Base-by-base conservation (phyloP, 2,888 invertebrate species). In the Lycophotia porphyrea region DNA sequence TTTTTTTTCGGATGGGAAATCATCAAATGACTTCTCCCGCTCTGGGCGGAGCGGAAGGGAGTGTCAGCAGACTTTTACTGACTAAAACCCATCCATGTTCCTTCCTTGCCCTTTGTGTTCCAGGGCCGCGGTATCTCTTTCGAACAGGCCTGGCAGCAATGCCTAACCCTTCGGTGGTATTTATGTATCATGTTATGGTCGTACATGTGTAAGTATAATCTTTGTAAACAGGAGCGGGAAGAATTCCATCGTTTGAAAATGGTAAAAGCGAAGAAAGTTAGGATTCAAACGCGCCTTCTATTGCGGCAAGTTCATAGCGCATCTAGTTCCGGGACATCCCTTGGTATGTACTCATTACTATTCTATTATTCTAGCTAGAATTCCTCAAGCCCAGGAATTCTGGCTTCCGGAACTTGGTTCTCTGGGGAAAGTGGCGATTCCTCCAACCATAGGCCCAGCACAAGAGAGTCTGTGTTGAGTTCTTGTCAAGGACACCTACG, bases 221-320 rank as follows among this genome's bases (percentile, higher is more conserved):
- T 52, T 58, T 71, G 52, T 47, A 31, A 71, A 65, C 63, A 96
- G 96, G 96, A 96, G 81, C 91, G 96, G 70, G 96, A 96, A 88
- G 96, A 96, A n/a, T 96, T 96, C 76, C 96, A 96, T 84, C 93
- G 96, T 27, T 85, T 96, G 79, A 96, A 96, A 89, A 95, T 96
- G 95, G 93, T 96, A 31, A 96, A 96, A 87, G 95, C 96, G 1
- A 95, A 96, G 90, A 96, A 96, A 85, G 91, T 93, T 27, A 91
- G 90, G 31, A 91, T 84, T 15, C 92, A 92, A 84, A 85, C 89
- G 34, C 75, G 91, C 71, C 87, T 90, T 15, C 76, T 84, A 1
- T 47, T 84, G 60, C 88, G 84, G 3, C 83, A 84, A 5, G 81
- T 86, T 24, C 82, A 69, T 13, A 64, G 68, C 44, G 75, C 71